These are phyloP conservation scores for Antigone vipio DNA, from an alignment of 2,113 vertebrate species.

Conservation along the genomic window DNA sequence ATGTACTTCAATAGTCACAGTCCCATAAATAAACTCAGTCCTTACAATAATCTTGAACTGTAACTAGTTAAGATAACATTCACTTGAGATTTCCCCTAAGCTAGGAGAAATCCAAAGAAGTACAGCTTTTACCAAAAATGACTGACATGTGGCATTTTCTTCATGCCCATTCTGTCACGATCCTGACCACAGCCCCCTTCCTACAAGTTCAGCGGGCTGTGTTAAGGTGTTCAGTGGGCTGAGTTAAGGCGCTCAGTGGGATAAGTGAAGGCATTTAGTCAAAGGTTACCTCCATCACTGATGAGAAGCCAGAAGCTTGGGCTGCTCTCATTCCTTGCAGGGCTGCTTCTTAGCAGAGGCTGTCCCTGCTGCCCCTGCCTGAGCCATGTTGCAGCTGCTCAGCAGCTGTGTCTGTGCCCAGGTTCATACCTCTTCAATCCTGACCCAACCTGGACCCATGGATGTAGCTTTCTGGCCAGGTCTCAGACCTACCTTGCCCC, in stretches of 20 bases:
- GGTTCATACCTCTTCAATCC: fast-evolving
- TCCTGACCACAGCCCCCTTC: not conserved
- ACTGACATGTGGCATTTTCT: not conserved
- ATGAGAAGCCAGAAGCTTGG: not conserved
- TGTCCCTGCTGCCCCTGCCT: not conserved
- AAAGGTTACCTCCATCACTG: not conserved
- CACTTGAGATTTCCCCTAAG: not conserved
- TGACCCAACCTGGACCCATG: not conserved
- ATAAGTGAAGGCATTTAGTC: not conserved
- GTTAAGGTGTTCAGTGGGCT: not conserved
- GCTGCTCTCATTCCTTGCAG: not conserved
- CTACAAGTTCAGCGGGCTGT: not conserved
- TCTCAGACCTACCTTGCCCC: not conserved
- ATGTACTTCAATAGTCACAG: not conserved
- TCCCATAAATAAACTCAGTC: not conserved
- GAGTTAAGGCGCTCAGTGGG: not conserved
- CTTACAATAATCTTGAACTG: not conserved
- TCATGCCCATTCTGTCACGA: not conserved
- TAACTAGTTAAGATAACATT: not conserved
- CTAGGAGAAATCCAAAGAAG: not conserved
- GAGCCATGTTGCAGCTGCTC: fast-evolving
- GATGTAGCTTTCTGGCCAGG: not conserved
- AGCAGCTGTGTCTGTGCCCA: not conserved
- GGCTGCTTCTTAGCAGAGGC: not conserved
- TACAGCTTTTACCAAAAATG: not conserved